Evolutionary conservation across 2,888 invertebrate species (phyloP), one percentile per base, ranked within the genome.

Genomic region (Mallateleia sp.): DNA sequence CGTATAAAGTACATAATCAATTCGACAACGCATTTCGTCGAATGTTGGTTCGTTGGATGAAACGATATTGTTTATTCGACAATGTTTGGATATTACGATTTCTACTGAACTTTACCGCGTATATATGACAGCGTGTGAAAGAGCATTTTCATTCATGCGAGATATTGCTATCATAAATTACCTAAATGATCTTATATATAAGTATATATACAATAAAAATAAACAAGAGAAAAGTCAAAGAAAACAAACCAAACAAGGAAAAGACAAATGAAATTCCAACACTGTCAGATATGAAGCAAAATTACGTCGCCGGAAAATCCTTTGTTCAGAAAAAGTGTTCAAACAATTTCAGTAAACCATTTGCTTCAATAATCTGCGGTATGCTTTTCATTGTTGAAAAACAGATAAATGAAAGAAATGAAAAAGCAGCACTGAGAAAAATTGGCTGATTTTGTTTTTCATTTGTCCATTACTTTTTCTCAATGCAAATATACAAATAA

Each of bases 11-110:
- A 56, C 20, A 83, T 58, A 77, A 47, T 86, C 77, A 81, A 86
- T 81, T 86, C 85, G 85, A 81, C 82, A 81, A 84, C 80, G 75
- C 78, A 75, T 52, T 84, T 81, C 64, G 83, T 83, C 81, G 87
- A 84, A 84, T 87, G 87, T 87, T 87, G 75, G 87, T 87, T 87
- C 87, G 87, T 87, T 84, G 84, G 83, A 87, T 87, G 66, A 81
- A 77, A 75, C 66, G 22, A 66, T 80, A 87, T 87, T 87, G 87
- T 84, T 87, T 87, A 87, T 87, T 87, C 87, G 67, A 66, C 71
- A 82, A 85, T 69, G 62, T 77, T 71, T 71, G 60, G n/a, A 71
- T 83, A 47, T 72, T 54, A 82, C 50, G 71, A n/a, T 62, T 62
- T 84, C 83, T 77, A 85, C 67, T 79, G 54, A 60, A 85, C 11